These are phyloP conservation scores for Oryctes rhinoceros DNA, from an alignment of 1,140 invertebrate genomes.

Conservation along the genomic window DNA sequence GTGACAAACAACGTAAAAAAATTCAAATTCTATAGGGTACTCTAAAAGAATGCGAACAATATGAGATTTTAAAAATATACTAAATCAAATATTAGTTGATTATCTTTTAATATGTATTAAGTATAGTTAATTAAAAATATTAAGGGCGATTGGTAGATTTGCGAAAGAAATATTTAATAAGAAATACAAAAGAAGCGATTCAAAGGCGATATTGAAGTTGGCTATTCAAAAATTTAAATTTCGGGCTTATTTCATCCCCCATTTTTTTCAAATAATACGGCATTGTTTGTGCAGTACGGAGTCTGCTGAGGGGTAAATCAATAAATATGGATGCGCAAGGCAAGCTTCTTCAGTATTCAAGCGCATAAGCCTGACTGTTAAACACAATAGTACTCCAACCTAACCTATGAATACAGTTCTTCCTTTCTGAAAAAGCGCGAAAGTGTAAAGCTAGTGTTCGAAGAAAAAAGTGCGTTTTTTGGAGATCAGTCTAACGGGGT, in stretches of 20 bases:
- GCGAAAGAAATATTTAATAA: no score
- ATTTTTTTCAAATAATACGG: conserved; percentile 12
- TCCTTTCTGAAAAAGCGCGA: not conserved
- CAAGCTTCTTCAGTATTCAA: conserved; percentile 14
- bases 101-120: no score
- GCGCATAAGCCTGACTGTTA: not conserved
- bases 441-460: not conserved
- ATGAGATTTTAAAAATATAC: no score
- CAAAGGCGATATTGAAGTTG: no score
- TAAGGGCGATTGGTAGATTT: no score
- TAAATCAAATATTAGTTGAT: no score
- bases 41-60: no score
- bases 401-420: not conserved
- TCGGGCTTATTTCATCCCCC: not conserved
- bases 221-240: no score
- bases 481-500: not conserved
- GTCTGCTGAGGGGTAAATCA: conserved; percentile 20
- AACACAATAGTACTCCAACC: conserved; percentile 17
- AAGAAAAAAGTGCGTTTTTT: not conserved
- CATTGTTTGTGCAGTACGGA: not conserved
- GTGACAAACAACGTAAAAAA: no score
- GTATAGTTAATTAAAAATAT: no score
- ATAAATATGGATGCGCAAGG: conserved; percentile 29
- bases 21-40: no score
- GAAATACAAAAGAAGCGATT: no score